Conservation (phyloP, 2,113 vertebrate species). For the Platichthys flesus region DNA sequence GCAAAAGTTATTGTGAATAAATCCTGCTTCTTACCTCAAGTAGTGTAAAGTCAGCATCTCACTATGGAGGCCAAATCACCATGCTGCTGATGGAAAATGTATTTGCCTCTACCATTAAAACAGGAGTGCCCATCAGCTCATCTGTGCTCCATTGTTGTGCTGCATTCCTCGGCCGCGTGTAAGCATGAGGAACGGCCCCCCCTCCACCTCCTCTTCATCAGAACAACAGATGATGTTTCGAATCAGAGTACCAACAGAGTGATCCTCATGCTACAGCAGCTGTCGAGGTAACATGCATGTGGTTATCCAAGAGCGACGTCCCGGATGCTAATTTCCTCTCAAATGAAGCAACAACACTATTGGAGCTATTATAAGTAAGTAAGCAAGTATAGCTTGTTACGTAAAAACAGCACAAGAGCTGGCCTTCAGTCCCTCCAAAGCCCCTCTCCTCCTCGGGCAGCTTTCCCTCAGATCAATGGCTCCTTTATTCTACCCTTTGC, state of each 20-base stretch:
- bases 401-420: conserved; percentile 26
- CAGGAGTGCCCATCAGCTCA: not conserved
- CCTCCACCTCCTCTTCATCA: too few species aligned
- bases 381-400: not conserved
- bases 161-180: conserved; percentile 9
- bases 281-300: not conserved
- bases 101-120: not conserved
- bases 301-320: not conserved
- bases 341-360: not conserved
- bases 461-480: conserved; percentile 45
- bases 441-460: conserved; percentile 25
- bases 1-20: not conserved
- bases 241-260: too few species aligned
- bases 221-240: too few species aligned
- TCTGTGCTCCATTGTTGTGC: conserved; percentile 18
- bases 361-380: not conserved
- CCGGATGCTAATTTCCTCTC: not conserved
- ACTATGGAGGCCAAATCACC: not conserved
- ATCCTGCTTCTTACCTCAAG: conserved; percentile 20
- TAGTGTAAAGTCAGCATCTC: not conserved
- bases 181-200: not conserved
- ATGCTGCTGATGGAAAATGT: not conserved
- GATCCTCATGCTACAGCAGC: not conserved
- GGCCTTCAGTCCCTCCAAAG: conserved; percentile 9
- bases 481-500: conserved; percentile 48